Percentiles rank a stretch among this genome's conserved stretches.
phyloP scores from a whole-genome alignment of 2,113 vertebrate species.

The Pseudonaja textilis region DNA sequence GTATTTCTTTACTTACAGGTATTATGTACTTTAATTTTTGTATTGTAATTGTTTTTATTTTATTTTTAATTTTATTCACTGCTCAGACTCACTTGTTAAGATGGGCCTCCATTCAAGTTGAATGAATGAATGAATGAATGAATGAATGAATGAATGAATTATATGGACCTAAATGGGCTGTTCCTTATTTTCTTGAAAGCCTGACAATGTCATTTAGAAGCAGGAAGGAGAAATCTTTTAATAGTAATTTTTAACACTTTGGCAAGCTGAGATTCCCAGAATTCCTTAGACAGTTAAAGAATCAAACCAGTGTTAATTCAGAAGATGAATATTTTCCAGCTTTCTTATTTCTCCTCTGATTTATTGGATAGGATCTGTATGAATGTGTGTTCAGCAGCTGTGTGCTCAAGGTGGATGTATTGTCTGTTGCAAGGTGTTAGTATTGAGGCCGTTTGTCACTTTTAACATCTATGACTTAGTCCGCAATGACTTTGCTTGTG shows the following conservation, averaged over 20 bases:
- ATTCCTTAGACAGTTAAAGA: not conserved
- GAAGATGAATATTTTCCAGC: not conserved
- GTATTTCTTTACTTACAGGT: not conserved
- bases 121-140: not conserved
- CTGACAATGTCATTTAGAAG: not conserved
- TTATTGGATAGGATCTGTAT: not conserved
- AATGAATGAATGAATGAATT: not conserved
- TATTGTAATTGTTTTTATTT: not conserved
- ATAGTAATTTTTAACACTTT: not conserved
- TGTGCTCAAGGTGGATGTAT: not conserved
- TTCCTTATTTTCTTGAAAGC: not conserved
- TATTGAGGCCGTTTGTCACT: conserved; percentile 6
- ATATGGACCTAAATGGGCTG: not conserved
- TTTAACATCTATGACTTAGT: conserved; percentile 5
- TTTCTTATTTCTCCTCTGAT: not conserved
- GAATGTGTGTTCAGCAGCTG: not conserved
- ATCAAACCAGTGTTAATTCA: not conserved
- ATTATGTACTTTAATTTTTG: not conserved
- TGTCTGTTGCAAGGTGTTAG: not conserved
- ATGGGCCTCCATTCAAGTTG: not conserved
- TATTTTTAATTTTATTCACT: not conserved
- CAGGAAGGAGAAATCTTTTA: not conserved
- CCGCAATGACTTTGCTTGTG: not conserved
- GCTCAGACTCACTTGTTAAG: not conserved
- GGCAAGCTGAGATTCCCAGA: not conserved